Conservation (phyloP, 2,888 invertebrate genomes). For the Acanthococcus lagerstroemiae region DNA sequence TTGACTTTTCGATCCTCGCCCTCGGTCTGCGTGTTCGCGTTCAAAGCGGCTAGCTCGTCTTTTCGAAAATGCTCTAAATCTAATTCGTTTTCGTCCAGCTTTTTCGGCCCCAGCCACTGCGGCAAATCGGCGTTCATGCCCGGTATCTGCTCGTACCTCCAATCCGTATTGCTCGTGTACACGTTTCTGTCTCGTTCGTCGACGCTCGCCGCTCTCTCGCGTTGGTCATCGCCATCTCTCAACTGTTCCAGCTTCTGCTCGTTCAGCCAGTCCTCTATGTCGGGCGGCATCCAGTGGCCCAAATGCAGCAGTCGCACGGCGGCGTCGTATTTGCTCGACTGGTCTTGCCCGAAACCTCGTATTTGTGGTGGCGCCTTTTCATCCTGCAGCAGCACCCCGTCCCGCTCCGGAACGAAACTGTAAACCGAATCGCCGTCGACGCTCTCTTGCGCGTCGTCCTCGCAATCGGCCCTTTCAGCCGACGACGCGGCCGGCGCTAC, state of each 20-base stretch:
- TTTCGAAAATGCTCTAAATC: constrained; percentile 12
- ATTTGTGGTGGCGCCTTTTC: constrained; percentile 11
- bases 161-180: constrained; percentile 1
- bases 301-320: constrained; percentile 9
- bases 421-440: constrained; percentile 4
- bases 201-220: neutral
- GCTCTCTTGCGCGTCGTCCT: neutral
- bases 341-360: constrained; percentile 17
- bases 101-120: constrained; percentile 18
- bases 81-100: constrained; percentile 7
- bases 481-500: neutral
- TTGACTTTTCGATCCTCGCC: neutral
- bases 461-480: neutral
- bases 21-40: neutral
- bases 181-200: neutral
- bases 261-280: constrained; percentile 13
- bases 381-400: constrained; percentile 11
- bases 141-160: constrained; percentile 19
- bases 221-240: neutral
- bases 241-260: neutral
- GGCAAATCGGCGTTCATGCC: constrained; percentile 14
- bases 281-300: constrained; percentile 9
- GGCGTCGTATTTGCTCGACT: constrained; percentile 3
- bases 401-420: constrained; percentile 21
- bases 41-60: neutral